A percentile compares a stretch with the other conserved stretches of the same genome.
phyloP scores from a whole-genome alignment of 2,888 invertebrate genomes.

The Hydroisotoma schaefferi region DNA sequence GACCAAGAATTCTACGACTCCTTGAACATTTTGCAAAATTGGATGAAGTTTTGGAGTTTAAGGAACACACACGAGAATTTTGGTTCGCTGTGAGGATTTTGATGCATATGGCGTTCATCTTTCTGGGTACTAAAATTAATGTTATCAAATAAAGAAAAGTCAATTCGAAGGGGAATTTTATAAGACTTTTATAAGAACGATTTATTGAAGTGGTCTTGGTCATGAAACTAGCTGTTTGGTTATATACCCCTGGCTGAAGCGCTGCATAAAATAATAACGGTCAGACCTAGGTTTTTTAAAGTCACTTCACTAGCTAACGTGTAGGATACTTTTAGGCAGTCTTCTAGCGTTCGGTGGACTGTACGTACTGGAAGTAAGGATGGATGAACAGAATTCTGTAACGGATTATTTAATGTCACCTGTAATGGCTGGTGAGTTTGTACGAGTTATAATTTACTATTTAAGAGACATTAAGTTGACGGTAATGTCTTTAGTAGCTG shows the following conservation, averaged over 20 bases:
- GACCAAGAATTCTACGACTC: slow-evolving; percentile 27
- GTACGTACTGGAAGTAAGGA: slow-evolving; percentile 22
- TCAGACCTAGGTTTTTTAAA: too few relatives aligned
- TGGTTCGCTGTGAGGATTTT: slow-evolving; percentile 25
- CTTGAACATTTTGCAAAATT: slow-evolving; percentile 34
- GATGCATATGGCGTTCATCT: slow-evolving; percentile 4
- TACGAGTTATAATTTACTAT: slow-evolving; percentile 9
- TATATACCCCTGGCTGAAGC: too few relatives aligned
- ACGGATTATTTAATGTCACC: slow-evolving; percentile 34
- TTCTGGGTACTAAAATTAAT: too few relatives aligned
- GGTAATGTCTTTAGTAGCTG: not conserved
- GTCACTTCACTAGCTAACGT: too few relatives aligned
- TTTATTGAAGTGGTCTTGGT: too few relatives aligned
- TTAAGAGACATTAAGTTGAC: not conserved
- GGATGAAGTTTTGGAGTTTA: slow-evolving; percentile 42
- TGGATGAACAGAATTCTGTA: not conserved
- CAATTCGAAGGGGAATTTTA: too few relatives aligned
- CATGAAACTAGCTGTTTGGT: too few relatives aligned
- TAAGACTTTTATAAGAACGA: too few relatives aligned
- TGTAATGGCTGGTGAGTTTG: too few relatives aligned
- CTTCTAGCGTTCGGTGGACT: slow-evolving; percentile 17
- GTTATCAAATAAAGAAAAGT: too few relatives aligned
- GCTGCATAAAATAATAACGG: too few relatives aligned
- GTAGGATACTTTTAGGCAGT: too few relatives aligned
- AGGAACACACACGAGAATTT: slow-evolving; percentile 29